Evolutionary conservation across 2,888 invertebrate species (phyloP).

Genomic region (Anoncus sp.): DNA sequence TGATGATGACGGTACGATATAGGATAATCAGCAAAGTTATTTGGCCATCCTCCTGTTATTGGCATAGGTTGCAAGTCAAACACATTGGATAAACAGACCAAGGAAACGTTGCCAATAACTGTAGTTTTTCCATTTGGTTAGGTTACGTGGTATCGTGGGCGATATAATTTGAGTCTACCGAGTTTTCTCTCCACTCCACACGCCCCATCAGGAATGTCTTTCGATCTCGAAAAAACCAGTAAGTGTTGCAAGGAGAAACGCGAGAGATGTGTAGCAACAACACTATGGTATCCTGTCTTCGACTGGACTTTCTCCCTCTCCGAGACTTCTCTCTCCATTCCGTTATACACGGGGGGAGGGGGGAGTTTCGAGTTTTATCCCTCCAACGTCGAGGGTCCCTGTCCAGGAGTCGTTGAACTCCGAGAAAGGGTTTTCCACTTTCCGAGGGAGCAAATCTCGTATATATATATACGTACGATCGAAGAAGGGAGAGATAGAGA

Average conservation of each 20-base stretch:
- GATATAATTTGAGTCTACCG: conserved; percentile 39
- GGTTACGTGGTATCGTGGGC: background rate
- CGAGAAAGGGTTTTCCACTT: conserved; percentile 47
- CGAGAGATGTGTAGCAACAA: conserved; percentile 20
- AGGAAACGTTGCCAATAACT: background rate
- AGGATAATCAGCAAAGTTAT: background rate
- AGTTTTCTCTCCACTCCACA: conserved; percentile 16
- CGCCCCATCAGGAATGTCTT: conserved; percentile 50
- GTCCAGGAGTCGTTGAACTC: conserved; percentile 48
- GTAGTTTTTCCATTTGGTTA: background rate
- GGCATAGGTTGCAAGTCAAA: background rate
- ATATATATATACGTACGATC: background rate
- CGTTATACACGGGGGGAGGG: conserved; percentile 18
- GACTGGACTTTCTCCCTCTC: conserved; percentile 32
- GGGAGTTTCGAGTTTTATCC: conserved; percentile 24
- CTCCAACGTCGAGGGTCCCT: conserved; percentile 12
- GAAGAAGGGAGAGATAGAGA: background rate
- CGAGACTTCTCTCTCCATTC: conserved; percentile 18
- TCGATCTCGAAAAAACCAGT: conserved; percentile 42
- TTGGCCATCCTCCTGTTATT: background rate
- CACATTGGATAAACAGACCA: background rate
- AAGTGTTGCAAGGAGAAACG: conserved; percentile 19
- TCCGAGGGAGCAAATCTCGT: conserved; percentile 14
- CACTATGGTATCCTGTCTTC: conserved; percentile 25
- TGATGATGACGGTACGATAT: background rate